Base-by-base conservation (phyloP, 1,140 invertebrate genomes). In the Palaemon carinicauda region DNA sequence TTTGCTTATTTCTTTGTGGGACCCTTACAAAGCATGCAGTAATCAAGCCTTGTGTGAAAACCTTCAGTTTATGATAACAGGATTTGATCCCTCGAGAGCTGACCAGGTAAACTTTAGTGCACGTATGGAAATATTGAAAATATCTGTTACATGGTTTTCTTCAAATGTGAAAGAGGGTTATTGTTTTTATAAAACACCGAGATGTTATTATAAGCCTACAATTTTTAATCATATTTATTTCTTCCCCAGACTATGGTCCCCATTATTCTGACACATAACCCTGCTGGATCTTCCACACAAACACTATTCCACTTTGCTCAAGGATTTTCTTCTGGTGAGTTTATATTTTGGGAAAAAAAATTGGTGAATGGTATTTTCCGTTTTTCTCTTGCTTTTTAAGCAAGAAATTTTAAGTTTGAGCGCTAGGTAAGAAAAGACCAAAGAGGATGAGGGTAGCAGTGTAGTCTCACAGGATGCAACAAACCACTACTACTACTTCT, bases 251-350 rank as follows among this genome's bases (percentile, higher is more conserved):
- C 89, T n/a, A 50, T 90, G 27, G 33, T 92, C 3, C 90, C 92
- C 5, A 53, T 90, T 14, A 85, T 91, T 9, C 80, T 90, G 0
- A 74, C 82, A 1, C 96, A 98, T 91, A 94, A 94, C 17, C 97
- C 97, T 4, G 95, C 96, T 1, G 97, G 97, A 10, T 93, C 96
- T 0, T 96, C 96, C 0, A 94, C 94, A 0, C 94, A 94, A 90
- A 96, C 96, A 89, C 90, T 97, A 14, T 92, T 95, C 7, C 96
- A 97, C 90, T 96, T 94, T 89, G 94, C 92, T 0, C 96, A 96
- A 92, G 92, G 94, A 15, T 93, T 95, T 77, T 91, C 91, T 31
- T 93, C 92, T 65, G 93, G 91, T 92, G 91, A 91, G 52, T 29
- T 27, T 21, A 9, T 17, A 4, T 24, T 69, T 12, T 24, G 0